Conservation (phyloP, 2,888 invertebrate species). For the Hecatera dysodea region DNA sequence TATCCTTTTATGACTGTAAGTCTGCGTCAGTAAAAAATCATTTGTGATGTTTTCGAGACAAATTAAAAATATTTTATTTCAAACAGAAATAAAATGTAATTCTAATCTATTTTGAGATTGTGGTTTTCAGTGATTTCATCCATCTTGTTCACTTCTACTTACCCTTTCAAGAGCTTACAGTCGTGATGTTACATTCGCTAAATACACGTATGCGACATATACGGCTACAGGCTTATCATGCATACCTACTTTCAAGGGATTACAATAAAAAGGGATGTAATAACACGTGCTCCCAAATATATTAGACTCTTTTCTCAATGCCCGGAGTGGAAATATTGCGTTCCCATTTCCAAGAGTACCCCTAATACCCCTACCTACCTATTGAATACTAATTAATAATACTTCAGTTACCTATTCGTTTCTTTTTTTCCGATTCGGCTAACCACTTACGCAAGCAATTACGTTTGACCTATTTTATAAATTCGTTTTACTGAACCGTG, state of each 20-base stretch:
- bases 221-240: not conserved
- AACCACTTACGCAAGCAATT: slow-evolving; percentile 23
- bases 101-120: too few relatives aligned
- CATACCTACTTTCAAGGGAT: not conserved
- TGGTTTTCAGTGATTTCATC: too few relatives aligned
- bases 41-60: too few relatives aligned
- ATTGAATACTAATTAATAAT: slow-evolving; percentile 37
- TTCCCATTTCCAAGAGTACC: not conserved
- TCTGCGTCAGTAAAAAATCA: too few relatives aligned
- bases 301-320: not conserved
- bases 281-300: not conserved
- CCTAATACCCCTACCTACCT: not conserved
- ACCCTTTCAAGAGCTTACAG: not conserved
- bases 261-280: not conserved
- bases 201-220: not conserved
- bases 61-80: too few relatives aligned
- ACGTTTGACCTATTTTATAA: slow-evolving; percentile 32
- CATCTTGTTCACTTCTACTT: not conserved
- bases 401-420: slow-evolving; percentile 20
- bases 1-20: too few relatives aligned
- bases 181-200: not conserved
- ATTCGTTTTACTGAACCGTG: slow-evolving; percentile 7
- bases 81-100: too few relatives aligned
- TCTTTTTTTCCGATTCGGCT: slow-evolving; percentile 10
- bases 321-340: not conserved